These are phyloP conservation scores for Drosophila paramelanica DNA, from an alignment of 2,888 invertebrate species.

Conservation along the genomic window DNA sequence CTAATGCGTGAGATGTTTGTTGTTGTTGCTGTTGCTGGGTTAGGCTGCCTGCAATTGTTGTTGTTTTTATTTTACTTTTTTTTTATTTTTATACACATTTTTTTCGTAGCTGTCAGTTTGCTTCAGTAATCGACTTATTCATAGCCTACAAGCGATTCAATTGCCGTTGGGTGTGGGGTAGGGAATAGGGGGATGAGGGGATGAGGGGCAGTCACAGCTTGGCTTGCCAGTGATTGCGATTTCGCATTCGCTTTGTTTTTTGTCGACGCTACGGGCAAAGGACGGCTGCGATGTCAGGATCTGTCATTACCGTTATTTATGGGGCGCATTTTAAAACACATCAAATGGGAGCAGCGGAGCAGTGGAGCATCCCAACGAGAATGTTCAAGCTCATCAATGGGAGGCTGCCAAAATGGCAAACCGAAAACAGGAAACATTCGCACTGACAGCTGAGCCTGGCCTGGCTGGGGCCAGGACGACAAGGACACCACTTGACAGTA, in stretches of 20 bases:
- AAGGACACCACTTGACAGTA: conserved; percentile 40
- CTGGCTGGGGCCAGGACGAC: neutral
- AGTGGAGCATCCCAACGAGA: conserved; percentile 9
- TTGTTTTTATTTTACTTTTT: neutral
- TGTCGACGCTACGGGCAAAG: conserved; percentile 23
- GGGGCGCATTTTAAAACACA: conserved; percentile 63
- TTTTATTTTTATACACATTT: neutral
- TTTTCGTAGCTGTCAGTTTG: conserved; percentile 48
- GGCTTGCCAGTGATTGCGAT: conserved; percentile 53
- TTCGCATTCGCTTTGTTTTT: conserved; percentile 50
- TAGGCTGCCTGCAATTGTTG: conserved; percentile 4
- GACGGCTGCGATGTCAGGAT: conserved; percentile 52
- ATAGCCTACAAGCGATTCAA: conserved; percentile 75
- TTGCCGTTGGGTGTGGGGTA: conserved; percentile 21
- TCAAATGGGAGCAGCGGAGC: conserved; percentile 36
- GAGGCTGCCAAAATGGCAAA: conserved; percentile 32
- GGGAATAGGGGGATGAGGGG: no score
- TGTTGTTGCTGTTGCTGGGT: conserved; percentile 5
- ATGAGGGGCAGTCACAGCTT: conserved; percentile 36
- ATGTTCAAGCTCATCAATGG: conserved; percentile 56
- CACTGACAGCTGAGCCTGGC: conserved; percentile 53
- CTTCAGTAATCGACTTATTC: conserved; percentile 78
- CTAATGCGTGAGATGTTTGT: conserved; percentile 33
- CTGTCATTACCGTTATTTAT: conserved; percentile 68
- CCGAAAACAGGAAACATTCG: conserved; percentile 40